phyloP scores from a whole-genome alignment of 1,140 invertebrate species.

The Eumaeus atala region DNA sequence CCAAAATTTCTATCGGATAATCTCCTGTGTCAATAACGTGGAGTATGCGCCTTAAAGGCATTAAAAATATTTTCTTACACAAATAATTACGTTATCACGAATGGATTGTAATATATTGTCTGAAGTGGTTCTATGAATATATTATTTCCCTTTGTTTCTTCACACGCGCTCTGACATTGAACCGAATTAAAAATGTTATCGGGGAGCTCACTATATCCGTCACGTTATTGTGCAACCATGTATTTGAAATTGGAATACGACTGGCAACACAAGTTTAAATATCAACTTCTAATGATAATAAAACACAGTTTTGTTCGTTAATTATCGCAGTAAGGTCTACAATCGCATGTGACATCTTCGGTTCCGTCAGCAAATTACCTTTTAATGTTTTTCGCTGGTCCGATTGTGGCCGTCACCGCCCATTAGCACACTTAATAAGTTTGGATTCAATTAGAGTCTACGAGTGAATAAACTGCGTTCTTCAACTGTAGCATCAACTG shows the following conservation, averaged over 20 bases:
- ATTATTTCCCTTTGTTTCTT: slow-evolving; percentile 32
- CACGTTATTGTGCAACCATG: slow-evolving; percentile 52
- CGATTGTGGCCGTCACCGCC: slow-evolving; percentile 40
- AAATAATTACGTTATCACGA: too few relatives aligned
- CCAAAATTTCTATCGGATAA: too few relatives aligned
- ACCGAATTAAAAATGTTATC: slow-evolving; percentile 64
- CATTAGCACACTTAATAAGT: slow-evolving; percentile 61
- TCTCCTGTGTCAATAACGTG: too few relatives aligned
- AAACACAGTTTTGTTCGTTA: slow-evolving; percentile 2
- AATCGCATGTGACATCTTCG: not conserved
- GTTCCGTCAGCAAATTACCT: slow-evolving; percentile 50
- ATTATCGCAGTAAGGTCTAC: not conserved
- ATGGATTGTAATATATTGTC: too few relatives aligned
- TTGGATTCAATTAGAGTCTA: slow-evolving; percentile 43
- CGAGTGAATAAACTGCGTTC: slow-evolving; percentile 30
- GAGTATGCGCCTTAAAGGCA: too few relatives aligned
- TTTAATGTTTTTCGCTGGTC: slow-evolving; percentile 49
- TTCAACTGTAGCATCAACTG: not conserved
- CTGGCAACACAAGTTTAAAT: slow-evolving; percentile 1
- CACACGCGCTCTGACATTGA: slow-evolving; percentile 60
- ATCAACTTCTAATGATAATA: not conserved
- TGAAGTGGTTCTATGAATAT: too few relatives aligned
- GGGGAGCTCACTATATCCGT: slow-evolving; percentile 45
- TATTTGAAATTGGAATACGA: slow-evolving; percentile 14
- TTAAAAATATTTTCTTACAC: too few relatives aligned